Conservation (phyloP, 2,113 vertebrate species). For the Xenopus borealis region DNA sequence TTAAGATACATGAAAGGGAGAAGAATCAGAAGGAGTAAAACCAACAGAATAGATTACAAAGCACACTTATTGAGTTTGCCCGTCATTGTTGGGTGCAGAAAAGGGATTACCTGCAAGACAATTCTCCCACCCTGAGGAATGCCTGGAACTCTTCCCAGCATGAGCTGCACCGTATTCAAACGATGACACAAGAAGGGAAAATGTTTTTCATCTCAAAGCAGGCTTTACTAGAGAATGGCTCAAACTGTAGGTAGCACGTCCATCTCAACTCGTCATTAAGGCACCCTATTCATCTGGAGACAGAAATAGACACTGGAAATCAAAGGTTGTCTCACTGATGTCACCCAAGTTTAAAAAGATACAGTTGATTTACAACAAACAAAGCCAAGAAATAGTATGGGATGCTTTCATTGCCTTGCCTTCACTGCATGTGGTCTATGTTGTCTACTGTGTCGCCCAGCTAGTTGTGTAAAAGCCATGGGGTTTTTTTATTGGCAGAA, state of each 20-base stretch:
- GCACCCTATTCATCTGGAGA: not conserved
- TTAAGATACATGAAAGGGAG: slow-evolving; percentile 5
- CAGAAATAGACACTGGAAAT: slow-evolving; percentile 1
- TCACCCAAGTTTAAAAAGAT: not conserved
- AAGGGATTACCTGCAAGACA: slow-evolving; percentile 8
- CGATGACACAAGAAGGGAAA: slow-evolving; percentile 2
- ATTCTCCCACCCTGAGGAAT: not conserved
- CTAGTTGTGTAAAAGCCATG: too few relatives aligned
- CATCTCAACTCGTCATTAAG: not conserved
- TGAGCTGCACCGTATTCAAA: not conserved
- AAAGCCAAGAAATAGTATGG: too few relatives aligned
- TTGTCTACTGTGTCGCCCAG: too few relatives aligned
- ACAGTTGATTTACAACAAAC: too few relatives aligned
- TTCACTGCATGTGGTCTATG: too few relatives aligned
- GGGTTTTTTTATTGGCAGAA: too few relatives aligned
- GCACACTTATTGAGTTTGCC: not conserved
- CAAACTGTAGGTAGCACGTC: not conserved
- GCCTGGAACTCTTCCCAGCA: not conserved
- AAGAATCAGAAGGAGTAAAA: not conserved
- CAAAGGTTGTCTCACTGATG: not conserved
- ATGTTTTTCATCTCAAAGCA: not conserved
- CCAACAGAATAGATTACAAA: slow-evolving; percentile 11
- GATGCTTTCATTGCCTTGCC: too few relatives aligned
- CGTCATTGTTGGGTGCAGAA: not conserved
- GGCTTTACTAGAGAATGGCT: not conserved